Percentiles rank a stretch among this genome's conserved stretches.
Conservation (phyloP, 1,140 invertebrate species). For the Parasteatoda tepidariorum region DNA sequence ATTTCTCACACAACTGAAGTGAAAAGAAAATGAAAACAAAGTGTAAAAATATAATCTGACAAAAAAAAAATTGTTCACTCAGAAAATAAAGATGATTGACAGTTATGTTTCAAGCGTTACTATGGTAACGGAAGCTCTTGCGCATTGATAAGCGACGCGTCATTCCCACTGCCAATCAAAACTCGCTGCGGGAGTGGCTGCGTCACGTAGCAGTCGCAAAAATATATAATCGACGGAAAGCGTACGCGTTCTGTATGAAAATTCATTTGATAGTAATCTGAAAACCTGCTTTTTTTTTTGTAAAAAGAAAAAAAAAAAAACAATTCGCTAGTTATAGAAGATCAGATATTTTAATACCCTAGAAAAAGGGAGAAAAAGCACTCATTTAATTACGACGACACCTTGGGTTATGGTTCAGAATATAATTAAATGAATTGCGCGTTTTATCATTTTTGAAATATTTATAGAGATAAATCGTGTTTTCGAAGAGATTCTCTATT, state of each 20-base stretch:
- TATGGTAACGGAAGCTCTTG: conserved; percentile 56
- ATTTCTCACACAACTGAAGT: conserved; percentile 36
- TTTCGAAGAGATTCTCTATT: no score
- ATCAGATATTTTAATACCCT: no score
- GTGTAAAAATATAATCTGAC: conserved; percentile 1
- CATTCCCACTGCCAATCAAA: conserved; percentile 51
- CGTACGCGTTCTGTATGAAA: conserved; percentile 44
- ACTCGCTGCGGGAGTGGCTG: conserved; percentile 12
- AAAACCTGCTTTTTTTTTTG: no score
- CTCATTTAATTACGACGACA: conserved; percentile 37
- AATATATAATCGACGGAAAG: conserved; percentile 48
- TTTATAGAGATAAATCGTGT: no score
- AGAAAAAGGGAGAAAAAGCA: no score
- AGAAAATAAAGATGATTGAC: conserved; percentile 37
- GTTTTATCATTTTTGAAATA: no score
- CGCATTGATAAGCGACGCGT: conserved; percentile 56
- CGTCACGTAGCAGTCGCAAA: conserved; percentile 45
- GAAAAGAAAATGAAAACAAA: conserved; percentile 7
- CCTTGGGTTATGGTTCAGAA: neutral
- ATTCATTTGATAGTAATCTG: conserved; percentile 24
- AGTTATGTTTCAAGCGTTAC: conserved; percentile 47
- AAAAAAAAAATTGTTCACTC: conserved; percentile 31
- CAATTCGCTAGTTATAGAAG: no score
- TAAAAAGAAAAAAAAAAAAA: no score
- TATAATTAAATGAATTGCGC: no score